Conservation (phyloP, 2,888 invertebrate genomes). For the Cremastinae sp. region DNA sequence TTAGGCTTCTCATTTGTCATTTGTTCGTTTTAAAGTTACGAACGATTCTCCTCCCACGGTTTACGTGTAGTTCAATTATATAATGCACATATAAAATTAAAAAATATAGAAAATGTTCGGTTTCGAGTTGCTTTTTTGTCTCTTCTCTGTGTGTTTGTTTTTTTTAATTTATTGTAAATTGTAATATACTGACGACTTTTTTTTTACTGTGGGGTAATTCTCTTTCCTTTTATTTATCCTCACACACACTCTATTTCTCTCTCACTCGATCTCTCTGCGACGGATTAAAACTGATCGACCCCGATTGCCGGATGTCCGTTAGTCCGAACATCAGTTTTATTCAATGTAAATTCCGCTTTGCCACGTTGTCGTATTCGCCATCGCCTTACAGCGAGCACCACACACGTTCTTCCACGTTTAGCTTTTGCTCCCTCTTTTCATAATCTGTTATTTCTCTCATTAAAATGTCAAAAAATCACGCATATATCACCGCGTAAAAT, state of each 20-base stretch:
- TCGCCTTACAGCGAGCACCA: constrained; percentile 66
- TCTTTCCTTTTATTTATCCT: constrained; percentile 21
- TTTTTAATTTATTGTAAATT: constrained; percentile 40
- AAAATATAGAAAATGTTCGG: constrained; percentile 76
- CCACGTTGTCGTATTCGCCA: constrained; percentile 35
- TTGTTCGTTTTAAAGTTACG: constrained; percentile 65
- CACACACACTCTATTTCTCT: constrained; percentile 18
- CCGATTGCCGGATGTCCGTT: constrained; percentile 55
- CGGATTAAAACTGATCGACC: constrained; percentile 53
- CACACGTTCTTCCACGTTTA: constrained; percentile 42
- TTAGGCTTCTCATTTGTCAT: constrained; percentile 67
- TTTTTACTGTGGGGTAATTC: constrained; percentile 43
- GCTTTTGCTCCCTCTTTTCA: constrained; percentile 1
- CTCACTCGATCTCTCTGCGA: constrained; percentile 46
- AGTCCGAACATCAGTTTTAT: constrained; percentile 43
- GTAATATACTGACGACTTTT: constrained; percentile 42
- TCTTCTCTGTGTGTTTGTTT: constrained; percentile 48
- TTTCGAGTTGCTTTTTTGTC: constrained; percentile 49
- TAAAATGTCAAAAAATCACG: constrained; percentile 20
- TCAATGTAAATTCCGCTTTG: constrained; percentile 36
- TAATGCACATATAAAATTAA: constrained; percentile 79
- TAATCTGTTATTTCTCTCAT: background rate
- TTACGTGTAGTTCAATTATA: constrained; percentile 70
- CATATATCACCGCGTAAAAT: constrained; percentile 61
- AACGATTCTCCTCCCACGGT: constrained; percentile 69